Base-by-base conservation (phyloP, 2,888 invertebrate genomes). In the Carpatolechia fugitivella region DNA sequence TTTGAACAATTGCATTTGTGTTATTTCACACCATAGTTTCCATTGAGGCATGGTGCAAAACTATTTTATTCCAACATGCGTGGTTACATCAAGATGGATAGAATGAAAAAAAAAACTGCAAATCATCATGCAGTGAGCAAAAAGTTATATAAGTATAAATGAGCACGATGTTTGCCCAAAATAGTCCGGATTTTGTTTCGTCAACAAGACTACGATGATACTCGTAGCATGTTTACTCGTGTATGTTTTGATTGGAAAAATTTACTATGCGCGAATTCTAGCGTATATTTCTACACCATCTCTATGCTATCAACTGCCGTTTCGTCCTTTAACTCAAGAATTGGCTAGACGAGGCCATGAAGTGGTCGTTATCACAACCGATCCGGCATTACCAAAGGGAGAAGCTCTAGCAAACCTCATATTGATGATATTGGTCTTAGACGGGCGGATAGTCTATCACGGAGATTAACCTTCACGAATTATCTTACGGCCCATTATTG, bases 291-390 rank as follows among this genome's bases (percentile, higher is more conserved):
- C 44, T 5, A 44, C 44, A 1, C 44, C 24, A 6, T 44, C 24
- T 24, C 18, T 44, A 20, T 24, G 44, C 5, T 91, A 91, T 58
- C 90, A 90, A 66, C 68, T 85, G 0, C 78, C 83, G 0, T 88
- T 78, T 52, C 72, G 81, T n/a, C 71, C 78, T 1, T 53, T 91
- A 1, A 77, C 77, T 10, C 69, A 76, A 1, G 85, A 84, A 38
- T 63, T 91, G n/a, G 75, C 76, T 0, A 76, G 63, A 46, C 70
- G 82, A 13, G 91, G 90, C 0, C 91, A 91, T 55, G 75, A 91
- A 52, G 63, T 91, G 0, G 72, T 80, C 0, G 70, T 88, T 0
- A 61, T 90, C 0, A 89, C 91, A 1, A 54, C 91, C 24, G 68
- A 90, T 57, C 88, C 90, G 1, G 71, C 60, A 0, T 84, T 71